Base-by-base conservation (phyloP, 2,888 invertebrate genomes). In the Poecilobothrus nobilitatus region DNA sequence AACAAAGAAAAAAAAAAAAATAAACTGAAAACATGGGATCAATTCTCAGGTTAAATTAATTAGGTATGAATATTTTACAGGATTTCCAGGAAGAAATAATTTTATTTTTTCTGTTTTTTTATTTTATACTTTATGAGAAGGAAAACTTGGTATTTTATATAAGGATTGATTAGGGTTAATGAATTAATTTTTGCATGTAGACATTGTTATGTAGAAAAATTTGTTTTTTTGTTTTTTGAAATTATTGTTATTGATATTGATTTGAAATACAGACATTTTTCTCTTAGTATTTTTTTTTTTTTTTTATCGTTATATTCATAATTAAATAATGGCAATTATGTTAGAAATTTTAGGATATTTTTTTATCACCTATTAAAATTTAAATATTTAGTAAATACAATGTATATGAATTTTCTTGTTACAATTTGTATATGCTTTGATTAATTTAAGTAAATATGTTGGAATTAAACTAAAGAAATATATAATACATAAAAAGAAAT, bases 21-120 rank as follows among this genome's bases (percentile, higher is more conserved):
- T 5, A n/a, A n/a, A 27, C 5, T 27, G 27, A 53, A 53, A 53
- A 53, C 18, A 53, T 53, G 53, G 53, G 15, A 53, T 53, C 53
- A 53, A 15, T 53, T n/a, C 15, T 53, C 15, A 12, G 6, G n/a
- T 53, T 53, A 18, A 53, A 53, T 53, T 53, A 53, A 53, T 53
- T 53, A 53, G 53, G 53, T 53, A 53, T 53, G 53, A 53, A 53
- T 53, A 53, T 53, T 53, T 53, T 53, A 53, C 53, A 53, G 53
- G 53, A 53, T 53, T 53, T 53, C 53, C 53, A 53, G 53, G 53
- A 53, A 53, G 53, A n/a, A 53, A 53, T 53, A n/a, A 53, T 18
- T 53, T 53, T 53, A 2, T 9, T 12, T 53, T 53, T n/a, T 53
- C 2, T 44, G n/a, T n/a, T 27, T 27, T 27, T 27, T 27, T 4